phyloP scores from a whole-genome alignment of 92 coral and sea anemone species.

The Porites divaricata region DNA sequence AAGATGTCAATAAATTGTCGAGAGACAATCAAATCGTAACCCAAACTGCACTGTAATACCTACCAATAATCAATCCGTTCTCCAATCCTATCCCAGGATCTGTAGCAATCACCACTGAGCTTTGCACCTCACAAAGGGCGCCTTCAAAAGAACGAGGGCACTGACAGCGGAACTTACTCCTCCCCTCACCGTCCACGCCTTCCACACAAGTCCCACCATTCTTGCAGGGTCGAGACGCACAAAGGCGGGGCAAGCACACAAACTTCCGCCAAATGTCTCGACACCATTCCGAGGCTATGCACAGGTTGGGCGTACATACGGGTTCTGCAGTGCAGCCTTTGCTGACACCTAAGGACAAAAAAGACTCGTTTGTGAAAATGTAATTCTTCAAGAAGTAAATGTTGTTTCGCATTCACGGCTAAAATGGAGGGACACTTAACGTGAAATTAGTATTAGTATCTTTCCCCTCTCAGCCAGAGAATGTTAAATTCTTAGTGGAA shows the following conservation, averaged over 20 bases:
- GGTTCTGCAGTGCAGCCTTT: slow-evolving; percentile 78
- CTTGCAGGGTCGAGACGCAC: slow-evolving; percentile 72
- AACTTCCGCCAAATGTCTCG: slow-evolving; percentile 88
- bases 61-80: slow-evolving; percentile 81
- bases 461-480: too few relatives aligned
- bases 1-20: too few relatives aligned
- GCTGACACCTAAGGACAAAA: slow-evolving; percentile 65
- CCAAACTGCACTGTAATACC: neutral
- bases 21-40: neutral
- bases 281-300: slow-evolving; percentile 79
- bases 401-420: neutral
- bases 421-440: neutral
- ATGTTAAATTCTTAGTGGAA: neutral
- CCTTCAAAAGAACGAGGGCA: slow-evolving; percentile 86
- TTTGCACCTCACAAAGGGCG: slow-evolving; percentile 66
- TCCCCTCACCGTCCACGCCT: slow-evolving; percentile 68
- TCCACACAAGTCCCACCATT: slow-evolving; percentile 91
- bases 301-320: slow-evolving; percentile 60
- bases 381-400: too few relatives aligned
- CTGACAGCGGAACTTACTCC: slow-evolving; percentile 69
- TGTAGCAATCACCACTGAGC: slow-evolving; percentile 66
- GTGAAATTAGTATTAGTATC: too few relatives aligned
- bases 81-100: slow-evolving; percentile 60
- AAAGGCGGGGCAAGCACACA: slow-evolving; percentile 81
- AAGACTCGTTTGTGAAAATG: neutral